Evolutionary conservation across 2,797 vertebrate genomes (phyloP).

Genomic region (Tarsius wallacei): DNA sequence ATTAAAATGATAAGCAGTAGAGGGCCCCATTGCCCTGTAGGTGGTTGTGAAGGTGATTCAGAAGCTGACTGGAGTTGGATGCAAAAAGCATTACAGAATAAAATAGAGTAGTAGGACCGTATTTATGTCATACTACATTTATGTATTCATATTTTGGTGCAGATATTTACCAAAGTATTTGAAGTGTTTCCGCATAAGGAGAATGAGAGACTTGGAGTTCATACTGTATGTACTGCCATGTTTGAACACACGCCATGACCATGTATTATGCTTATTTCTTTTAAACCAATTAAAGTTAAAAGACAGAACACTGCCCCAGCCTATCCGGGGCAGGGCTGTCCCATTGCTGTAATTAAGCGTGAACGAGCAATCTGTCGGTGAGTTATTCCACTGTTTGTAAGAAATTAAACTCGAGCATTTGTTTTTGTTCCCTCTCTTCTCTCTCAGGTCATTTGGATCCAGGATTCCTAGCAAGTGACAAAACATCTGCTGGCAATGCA

Average conservation of each 20-base stretch:
- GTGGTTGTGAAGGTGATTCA: slow-evolving; percentile 14
- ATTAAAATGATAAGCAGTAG: slow-evolving; percentile 40
- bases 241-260: neutral
- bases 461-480: slow-evolving; percentile 92
- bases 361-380: slow-evolving; percentile 15
- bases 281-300: neutral
- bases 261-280: slow-evolving; percentile 5
- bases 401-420: slow-evolving; percentile 71
- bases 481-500: slow-evolving; percentile 87
- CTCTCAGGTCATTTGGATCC: slow-evolving; percentile 94
- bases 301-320: neutral
- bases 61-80: slow-evolving; percentile 60
- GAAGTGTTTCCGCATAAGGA: slow-evolving; percentile 46
- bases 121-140: no score
- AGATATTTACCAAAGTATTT: neutral
- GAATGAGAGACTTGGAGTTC: slow-evolving; percentile 11
- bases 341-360: slow-evolving; percentile 40
- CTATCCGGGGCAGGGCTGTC: neutral
- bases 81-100: slow-evolving; percentile 39
- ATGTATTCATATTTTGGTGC: neutral
- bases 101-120: neutral
- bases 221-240: neutral
- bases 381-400: slow-evolving; percentile 27
- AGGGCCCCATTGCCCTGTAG: slow-evolving; percentile 22
- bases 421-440: slow-evolving; percentile 65